A percentile compares a stretch with the other conserved stretches of the same genome.
Conservation (phyloP, 2,888 invertebrate species). For the Brachyptera putata region DNA sequence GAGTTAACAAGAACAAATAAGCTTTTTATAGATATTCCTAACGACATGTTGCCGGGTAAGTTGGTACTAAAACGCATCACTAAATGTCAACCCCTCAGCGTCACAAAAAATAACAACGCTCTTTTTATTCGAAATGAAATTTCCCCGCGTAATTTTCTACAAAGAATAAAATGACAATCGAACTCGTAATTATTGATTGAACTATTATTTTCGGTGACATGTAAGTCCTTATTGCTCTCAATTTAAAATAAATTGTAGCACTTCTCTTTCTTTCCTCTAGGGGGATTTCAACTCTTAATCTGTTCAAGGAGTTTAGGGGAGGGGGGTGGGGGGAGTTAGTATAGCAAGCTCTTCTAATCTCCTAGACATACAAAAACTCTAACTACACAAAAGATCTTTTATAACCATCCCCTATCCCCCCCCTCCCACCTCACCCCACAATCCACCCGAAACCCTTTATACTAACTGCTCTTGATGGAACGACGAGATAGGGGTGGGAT, state of each 20-base stretch:
- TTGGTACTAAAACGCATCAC: no score
- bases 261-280: neutral
- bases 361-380: slow-evolving; percentile 25
- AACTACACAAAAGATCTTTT: slow-evolving; percentile 23
- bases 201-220: neutral
- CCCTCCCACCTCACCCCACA: neutral
- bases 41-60: no score
- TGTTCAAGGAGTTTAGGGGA: slow-evolving; percentile 1
- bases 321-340: slow-evolving; percentile 15
- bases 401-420: slow-evolving; percentile 4
- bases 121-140: no score
- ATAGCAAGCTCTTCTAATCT: slow-evolving; percentile 26
- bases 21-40: no score
- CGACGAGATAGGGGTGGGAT: neutral
- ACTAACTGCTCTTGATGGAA: slow-evolving; percentile 8
- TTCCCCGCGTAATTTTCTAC: no score
- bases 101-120: no score
- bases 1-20: no score
- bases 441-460: neutral
- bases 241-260: neutral
- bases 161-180: no score
- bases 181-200: neutral
- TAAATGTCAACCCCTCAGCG: no score
- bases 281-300: slow-evolving; percentile 8
- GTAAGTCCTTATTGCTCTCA: neutral